These are phyloP conservation scores for Rhinopomastus cyanomelas DNA, from an alignment of 2,113 vertebrate genomes.

Conservation along the genomic window DNA sequence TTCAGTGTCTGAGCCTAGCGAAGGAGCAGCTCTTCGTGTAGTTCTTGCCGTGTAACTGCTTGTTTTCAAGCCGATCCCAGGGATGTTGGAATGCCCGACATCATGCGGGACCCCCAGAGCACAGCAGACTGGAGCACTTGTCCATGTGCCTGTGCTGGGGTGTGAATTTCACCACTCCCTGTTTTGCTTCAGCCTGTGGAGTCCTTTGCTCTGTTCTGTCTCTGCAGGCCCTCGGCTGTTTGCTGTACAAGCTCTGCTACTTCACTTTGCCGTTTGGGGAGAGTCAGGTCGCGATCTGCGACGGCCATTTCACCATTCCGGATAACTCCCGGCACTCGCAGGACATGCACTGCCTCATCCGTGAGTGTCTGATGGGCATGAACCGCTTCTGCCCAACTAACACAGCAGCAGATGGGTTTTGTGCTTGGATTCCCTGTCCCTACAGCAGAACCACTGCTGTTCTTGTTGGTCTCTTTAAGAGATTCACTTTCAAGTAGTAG, in stretches of 20 bases:
- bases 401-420: fast-evolving
- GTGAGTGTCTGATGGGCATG: slow-evolving; percentile 76
- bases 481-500: neutral
- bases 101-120: fast-evolving
- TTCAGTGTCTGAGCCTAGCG: neutral
- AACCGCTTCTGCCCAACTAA: fast-evolving
- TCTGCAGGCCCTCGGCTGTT: slow-evolving; percentile 90
- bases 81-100: neutral
- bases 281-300: slow-evolving; percentile 98
- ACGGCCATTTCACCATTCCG: slow-evolving; percentile 96
- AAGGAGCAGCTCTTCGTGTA: neutral
- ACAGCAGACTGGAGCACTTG: neutral
- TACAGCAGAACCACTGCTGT: fast-evolving
- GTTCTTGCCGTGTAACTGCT: neutral
- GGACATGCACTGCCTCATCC: slow-evolving; percentile 97
- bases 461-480: neutral
- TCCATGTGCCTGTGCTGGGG: fast-evolving
- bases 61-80: neutral
- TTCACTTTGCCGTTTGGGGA: slow-evolving; percentile 98
- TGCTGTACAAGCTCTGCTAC: slow-evolving; percentile 96
- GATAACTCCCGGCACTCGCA: slow-evolving; percentile 95
- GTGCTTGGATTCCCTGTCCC: neutral
- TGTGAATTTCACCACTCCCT: neutral
- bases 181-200: neutral
- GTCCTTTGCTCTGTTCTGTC: neutral